Percentiles rank a stretch among this genome's conserved stretches.
Conservation (phyloP, 2,113 vertebrate species). For the Cebus imitator region DNA sequence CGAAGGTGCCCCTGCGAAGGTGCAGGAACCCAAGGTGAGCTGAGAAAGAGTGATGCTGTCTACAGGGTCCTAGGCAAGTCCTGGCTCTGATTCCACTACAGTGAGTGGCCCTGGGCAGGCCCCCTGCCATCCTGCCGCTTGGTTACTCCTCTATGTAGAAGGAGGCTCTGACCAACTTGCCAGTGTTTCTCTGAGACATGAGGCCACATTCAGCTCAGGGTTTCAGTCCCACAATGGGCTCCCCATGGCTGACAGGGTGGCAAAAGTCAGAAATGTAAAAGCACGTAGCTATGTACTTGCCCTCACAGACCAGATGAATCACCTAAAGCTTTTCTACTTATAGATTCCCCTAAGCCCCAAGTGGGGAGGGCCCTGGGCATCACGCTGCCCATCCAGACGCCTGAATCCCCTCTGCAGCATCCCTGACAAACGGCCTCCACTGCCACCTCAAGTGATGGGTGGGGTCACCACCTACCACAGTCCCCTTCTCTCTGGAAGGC, state of each 20-base stretch:
- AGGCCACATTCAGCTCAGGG: neutral
- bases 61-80: neutral
- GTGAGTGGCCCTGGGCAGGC: neutral
- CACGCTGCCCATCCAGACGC: neutral
- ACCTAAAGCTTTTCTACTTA: neutral
- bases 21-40: neutral
- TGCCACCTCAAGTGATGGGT: neutral
- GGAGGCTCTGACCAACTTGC: neutral
- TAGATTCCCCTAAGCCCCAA: neutral
- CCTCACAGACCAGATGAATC: neutral
- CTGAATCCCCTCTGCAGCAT: neutral
- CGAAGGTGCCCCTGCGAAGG: neutral
- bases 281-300: accelerated
- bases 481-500: neutral
- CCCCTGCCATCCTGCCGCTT: accelerated
- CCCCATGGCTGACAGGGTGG: neutral
- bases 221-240: accelerated
- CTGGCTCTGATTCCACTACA: neutral
- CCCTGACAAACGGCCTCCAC: neutral
- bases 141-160: neutral
- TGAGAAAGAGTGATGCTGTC: neutral
- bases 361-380: neutral
- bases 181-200: neutral
- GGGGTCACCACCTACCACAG: neutral
- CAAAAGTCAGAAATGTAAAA: neutral